Evolutionary conservation across 2,113 vertebrate species (phyloP).

Genomic region (Gymnobelideus leadbeateri): DNA sequence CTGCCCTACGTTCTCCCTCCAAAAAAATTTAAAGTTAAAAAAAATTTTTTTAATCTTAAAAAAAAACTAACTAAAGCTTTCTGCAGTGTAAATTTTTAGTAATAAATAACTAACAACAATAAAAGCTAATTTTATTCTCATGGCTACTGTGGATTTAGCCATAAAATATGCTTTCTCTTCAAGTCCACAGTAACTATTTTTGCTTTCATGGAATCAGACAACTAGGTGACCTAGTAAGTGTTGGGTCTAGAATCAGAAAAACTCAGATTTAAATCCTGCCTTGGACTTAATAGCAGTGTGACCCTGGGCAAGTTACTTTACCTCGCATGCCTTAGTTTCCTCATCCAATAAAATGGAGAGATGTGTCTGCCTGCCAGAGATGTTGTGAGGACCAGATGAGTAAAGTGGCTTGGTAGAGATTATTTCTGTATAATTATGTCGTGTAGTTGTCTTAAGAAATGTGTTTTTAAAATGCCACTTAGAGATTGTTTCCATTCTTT

Average conservation of each 20-base stretch:
- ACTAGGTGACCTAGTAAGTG: neutral
- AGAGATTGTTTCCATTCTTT: conserved; percentile 33
- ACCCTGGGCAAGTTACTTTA: neutral
- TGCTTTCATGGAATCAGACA: conserved; percentile 37
- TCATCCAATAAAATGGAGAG: neutral
- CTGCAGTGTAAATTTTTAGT: neutral
- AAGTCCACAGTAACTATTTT: conserved; percentile 15
- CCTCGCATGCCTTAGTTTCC: neutral
- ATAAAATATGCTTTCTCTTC: neutral
- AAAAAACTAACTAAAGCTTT: neutral
- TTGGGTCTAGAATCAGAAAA: neutral
- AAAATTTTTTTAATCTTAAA: neutral
- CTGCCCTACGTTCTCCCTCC: too few relatives aligned
- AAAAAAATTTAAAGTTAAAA: too few relatives aligned
- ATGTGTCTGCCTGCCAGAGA: neutral
- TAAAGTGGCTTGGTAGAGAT: neutral
- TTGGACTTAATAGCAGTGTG: neutral
- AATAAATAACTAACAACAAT: neutral
- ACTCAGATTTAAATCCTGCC: neutral
- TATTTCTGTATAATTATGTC: conserved; percentile 18
- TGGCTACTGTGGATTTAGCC: conserved; percentile 14
- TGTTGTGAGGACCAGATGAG: neutral
- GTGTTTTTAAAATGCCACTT: conserved; percentile 48
- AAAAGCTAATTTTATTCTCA: neutral
- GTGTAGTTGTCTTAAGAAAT: conserved; percentile 14